Percentiles rank a stretch among this genome's conserved stretches.
These are phyloP conservation scores for Darevskia mixta DNA, from an alignment of 2,797 vertebrate species.

Conservation along the genomic window DNA sequence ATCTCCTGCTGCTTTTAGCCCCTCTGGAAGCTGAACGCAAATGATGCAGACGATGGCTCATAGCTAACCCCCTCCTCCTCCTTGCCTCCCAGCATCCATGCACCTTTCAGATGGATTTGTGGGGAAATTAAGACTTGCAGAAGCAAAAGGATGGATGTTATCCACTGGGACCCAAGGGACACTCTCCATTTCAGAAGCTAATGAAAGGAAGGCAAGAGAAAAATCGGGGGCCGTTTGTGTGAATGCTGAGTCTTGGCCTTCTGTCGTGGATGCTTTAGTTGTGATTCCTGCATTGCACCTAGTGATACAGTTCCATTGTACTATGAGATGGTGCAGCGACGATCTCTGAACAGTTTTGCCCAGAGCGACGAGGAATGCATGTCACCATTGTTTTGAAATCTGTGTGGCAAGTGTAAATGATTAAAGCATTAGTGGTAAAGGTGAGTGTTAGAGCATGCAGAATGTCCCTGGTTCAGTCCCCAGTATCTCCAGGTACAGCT, in stretches of 20 bases:
- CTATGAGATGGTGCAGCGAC: too few relatives aligned
- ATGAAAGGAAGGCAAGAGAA: neutral
- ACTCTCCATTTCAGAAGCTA: neutral
- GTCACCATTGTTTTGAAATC: neutral
- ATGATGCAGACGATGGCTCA: neutral
- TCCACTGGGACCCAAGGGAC: neutral
- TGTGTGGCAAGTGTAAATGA: too few relatives aligned
- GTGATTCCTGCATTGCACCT: too few relatives aligned
- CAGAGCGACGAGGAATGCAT: neutral
- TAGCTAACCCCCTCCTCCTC: neutral
- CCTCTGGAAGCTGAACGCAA: conserved; percentile 1
- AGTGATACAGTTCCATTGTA: too few relatives aligned
- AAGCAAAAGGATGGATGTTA: neutral
- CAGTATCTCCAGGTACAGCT: too few relatives aligned
- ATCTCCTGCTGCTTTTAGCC: conserved; percentile 4
- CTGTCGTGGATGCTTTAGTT: too few relatives aligned
- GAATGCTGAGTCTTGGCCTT: too few relatives aligned
- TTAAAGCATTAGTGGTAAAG: too few relatives aligned
- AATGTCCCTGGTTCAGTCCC: too few relatives aligned
- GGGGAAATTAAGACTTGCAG: neutral
- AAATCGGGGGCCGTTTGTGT: neutral
- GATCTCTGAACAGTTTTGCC: too few relatives aligned
- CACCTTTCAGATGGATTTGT: neutral
- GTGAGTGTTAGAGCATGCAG: too few relatives aligned
- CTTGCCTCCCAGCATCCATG: too few relatives aligned